phyloP scores from a whole-genome alignment of 2,888 invertebrate genomes.

The Steromphala cineraria region DNA sequence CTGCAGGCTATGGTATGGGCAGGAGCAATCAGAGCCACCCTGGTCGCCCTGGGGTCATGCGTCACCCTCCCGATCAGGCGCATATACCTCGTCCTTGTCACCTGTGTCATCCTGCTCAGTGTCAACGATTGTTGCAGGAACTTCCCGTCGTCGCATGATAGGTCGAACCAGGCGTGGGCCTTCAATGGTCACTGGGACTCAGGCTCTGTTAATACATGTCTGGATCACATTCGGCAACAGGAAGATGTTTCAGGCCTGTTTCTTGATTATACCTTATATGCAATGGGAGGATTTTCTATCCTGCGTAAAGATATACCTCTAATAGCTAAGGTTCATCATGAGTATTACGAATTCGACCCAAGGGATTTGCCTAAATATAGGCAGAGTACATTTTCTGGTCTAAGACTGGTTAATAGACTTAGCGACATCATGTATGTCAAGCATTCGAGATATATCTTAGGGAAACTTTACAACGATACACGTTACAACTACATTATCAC shows the following conservation, averaged over 20 bases:
- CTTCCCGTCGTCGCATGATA: slow-evolving; percentile 28
- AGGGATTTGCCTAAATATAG: not conserved
- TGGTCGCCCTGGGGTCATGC: not conserved
- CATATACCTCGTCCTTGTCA: not conserved
- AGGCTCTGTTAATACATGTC: slow-evolving; percentile 47
- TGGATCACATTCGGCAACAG: slow-evolving; percentile 51
- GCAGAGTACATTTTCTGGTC: not conserved
- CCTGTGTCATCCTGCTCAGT: not conserved
- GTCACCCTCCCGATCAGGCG: not conserved
- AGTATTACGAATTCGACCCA: slow-evolving; percentile 47
- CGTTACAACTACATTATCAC: slow-evolving; percentile 63
- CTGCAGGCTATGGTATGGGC: slow-evolving; percentile 48
- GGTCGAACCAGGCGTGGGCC: slow-evolving; percentile 40
- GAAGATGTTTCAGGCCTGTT: slow-evolving; percentile 62
- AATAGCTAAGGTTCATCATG: slow-evolving; percentile 52
- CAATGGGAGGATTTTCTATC: slow-evolving; percentile 55
- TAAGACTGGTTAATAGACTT: slow-evolving; percentile 39
- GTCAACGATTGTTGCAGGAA: not conserved
- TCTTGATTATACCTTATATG: slow-evolving; percentile 50
- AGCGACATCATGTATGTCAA: slow-evolving; percentile 56
- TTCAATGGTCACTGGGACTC: slow-evolving; percentile 39
- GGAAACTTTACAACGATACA: slow-evolving; percentile 43
- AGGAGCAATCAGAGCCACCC: not conserved
- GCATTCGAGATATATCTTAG: slow-evolving; percentile 54
- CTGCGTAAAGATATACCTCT: slow-evolving; percentile 58